Evolutionary conservation across 2,888 invertebrate genomes (phyloP), one percentile per base, ranked within the genome.

Genomic region (Chaetoderma sp.): DNA sequence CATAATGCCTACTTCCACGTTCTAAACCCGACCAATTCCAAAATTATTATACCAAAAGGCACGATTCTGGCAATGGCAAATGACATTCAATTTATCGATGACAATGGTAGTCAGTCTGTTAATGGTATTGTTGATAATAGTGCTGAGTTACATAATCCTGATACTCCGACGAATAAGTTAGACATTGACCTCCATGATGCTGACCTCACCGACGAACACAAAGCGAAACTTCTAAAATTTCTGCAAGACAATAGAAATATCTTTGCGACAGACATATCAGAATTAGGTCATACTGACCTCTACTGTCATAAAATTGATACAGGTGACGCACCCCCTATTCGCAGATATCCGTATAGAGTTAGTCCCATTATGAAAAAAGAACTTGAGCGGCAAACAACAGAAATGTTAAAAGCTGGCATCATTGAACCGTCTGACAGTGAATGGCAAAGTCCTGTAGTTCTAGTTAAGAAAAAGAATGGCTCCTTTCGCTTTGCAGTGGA

Each of bases 391-490:
- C n/a, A n/a, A n/a, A n/a, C n/a, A n/a, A 63, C 65, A 36, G 69
- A 73, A 45, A 67, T 69, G 64, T 10, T 56, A 32, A 33, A 64
- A 5, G 42, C 30, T 49, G 58, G 45, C 27, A 56, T 71, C 18
- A 67, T 69, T 39, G 47, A 66, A 49, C 52, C 58, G 39, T 69
- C 71, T 21, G 63, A 39, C 32, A 69, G 69, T 4, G 49, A 65
- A 21, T 72, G 68, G 68, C 65, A 71, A 33, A 59, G 61, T 18
- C 70, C 73, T 8, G 67, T 73, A 1, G 70, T 72, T 39, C 36
- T 68, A 30, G 65, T 69, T 0, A 66, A 64, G 42, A 73, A 73
- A 58, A 60, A 59, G 39, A 64, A 66, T 32, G 57, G 57, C 10
- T 45, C 63, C 16, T 64, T 56, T 42, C 33, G 72, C 27, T 65